Evolutionary conservation across 2,113 vertebrate genomes (phyloP).

Genomic region (Hyperopisus bebe): DNA sequence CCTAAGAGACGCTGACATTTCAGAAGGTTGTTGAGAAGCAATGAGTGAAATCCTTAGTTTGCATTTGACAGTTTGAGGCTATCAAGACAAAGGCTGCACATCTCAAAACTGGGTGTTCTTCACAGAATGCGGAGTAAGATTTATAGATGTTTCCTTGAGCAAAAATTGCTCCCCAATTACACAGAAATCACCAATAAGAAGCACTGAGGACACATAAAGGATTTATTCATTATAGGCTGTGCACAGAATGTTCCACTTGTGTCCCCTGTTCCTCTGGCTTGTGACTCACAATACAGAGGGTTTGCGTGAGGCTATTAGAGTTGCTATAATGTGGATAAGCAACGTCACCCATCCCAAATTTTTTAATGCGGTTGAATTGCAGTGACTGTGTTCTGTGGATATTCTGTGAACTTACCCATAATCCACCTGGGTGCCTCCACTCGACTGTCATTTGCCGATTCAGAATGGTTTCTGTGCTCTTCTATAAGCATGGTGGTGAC

Average conservation of each 20-base stretch:
- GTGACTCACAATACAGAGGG: background rate
- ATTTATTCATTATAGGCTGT: background rate
- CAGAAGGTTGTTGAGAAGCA: no score
- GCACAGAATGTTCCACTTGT: background rate
- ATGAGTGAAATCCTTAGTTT: background rate
- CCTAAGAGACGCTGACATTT: background rate
- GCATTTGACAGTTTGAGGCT: slow-evolving; percentile 13
- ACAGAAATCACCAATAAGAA: background rate
- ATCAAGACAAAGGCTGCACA: background rate
- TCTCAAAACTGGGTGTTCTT: background rate
- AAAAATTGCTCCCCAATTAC: slow-evolving; percentile 3
- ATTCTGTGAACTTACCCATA: background rate
- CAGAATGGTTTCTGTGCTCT: background rate
- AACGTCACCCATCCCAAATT: background rate
- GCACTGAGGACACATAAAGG: background rate
- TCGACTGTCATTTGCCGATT: background rate
- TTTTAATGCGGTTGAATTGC: background rate
- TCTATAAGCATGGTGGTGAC: background rate
- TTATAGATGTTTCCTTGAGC: background rate
- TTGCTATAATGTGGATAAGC: background rate
- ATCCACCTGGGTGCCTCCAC: background rate
- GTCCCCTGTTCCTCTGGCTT: background rate
- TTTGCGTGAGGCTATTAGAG: background rate
- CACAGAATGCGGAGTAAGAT: background rate
- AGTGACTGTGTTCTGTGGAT: background rate